Evolutionary conservation across 2,888 invertebrate species (phyloP), one percentile per base, ranked within the genome.

Genomic region (Macroteleia sp.): DNA sequence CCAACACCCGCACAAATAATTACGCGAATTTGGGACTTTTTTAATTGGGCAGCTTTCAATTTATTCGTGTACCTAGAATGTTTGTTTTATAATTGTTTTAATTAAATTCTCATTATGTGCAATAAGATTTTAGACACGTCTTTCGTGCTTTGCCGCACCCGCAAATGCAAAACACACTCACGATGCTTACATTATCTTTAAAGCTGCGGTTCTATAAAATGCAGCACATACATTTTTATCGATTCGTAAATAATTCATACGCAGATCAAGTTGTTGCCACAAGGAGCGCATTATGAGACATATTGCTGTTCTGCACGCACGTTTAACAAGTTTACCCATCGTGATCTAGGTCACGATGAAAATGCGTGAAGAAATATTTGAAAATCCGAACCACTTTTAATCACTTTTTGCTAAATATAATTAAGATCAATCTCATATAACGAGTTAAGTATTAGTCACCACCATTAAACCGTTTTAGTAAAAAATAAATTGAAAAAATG

Each of bases 161-260:
- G 62, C 71, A 48, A 42, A 64, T 64, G 56, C 42, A 30, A 57
- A 73, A 57, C 41, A 20, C 62, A 62, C 54, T 62, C 46, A 32
- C 48, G 56, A 41, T 41, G 71, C 61, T 71, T 73, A 41, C 25
- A 52, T 52, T 48, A 70, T 56, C 44, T 62, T 25, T 30, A 48
- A 48, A 39, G 56, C 71, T 73, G 62, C 34, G 54, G 54, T 62
- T 73, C 64, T 41, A 56, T 71, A 39, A 69, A 64, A 30, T 46
- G 46, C 39, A 41, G 44, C 54, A 48, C 46, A n/a, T 44, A 41
- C 62, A 62, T 73, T 56, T 64, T 62, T 73, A 62, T 73, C 62
- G 71, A 64, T 56, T 71, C 62, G 62, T 73, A 54, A 54, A 73
- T 62, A 64, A 73, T 70, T 70, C 61, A 70, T 61, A 61, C 41